Evolutionary conservation across 2,797 vertebrate species (phyloP), one percentile per base, ranked within the genome.

Genomic region (Phalloptychus januarius): DNA sequence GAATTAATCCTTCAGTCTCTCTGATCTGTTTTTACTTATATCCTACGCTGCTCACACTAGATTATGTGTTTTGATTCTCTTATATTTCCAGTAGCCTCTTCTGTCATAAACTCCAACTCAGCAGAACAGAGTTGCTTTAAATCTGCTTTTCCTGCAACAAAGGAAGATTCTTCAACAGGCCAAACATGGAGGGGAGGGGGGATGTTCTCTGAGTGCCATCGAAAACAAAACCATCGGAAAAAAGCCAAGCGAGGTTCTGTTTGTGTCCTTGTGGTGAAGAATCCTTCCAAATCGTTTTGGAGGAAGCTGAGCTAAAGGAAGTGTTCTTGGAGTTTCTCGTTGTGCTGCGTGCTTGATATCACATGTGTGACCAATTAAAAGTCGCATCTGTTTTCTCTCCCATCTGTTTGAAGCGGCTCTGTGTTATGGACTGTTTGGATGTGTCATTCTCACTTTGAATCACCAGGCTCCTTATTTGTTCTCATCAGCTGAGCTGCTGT

Each of bases 341-440:
- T 83, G 85, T 77, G 84, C 88, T 85, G 81, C 42, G 79, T 89
- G 90, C 91, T 91, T 89, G 91, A 88, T 91, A 87, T 92, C 75
- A 61, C 88, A 91, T 86, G 93, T 94, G 91, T 93, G 89, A 94
- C 93, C 93, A 94, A 94, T 94, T 94, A 94, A 93, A 92, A 89
- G 63, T 52, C 86, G 16, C 92, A 92, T 90, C 92, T 93, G 93
- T 92, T 92, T 79, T 74, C 52, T 71, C 71, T 71, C 79, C 90
- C 91, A 89, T 93, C 92, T 93, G 89, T 87, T 74, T 90, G 87
- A 88, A 82, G 82, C 75, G 0, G 77, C 85, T 65, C 84, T 65
- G 85, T 76, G 42, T 90, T 87, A 87, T 77, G 80, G 83, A 87
- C 80, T 72, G 86, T 87, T 85, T 86, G 87, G 84, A 91, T 86